Conservation (phyloP, 2,113 vertebrate species). For the Mionectes macconnelli region DNA sequence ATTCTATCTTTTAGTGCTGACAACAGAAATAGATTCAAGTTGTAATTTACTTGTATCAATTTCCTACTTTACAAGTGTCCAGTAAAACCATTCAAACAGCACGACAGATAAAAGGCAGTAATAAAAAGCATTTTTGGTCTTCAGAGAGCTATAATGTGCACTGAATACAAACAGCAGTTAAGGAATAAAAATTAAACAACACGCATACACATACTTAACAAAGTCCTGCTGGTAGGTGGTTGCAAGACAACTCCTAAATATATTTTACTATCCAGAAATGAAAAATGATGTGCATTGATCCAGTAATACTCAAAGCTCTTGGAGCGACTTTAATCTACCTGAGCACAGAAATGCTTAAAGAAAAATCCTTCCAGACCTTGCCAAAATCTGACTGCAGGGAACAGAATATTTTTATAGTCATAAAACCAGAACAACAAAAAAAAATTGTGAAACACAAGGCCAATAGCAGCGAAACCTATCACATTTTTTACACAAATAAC, state of each 20-base stretch:
- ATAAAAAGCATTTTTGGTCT: slow-evolving; percentile 63
- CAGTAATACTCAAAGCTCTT: slow-evolving; percentile 50
- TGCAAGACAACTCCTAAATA: slow-evolving; percentile 18
- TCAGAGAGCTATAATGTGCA: slow-evolving; percentile 50
- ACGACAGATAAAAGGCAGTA: slow-evolving; percentile 70
- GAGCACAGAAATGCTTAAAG: slow-evolving; percentile 43
- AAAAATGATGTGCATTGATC: slow-evolving; percentile 57
- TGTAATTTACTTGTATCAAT: slow-evolving; percentile 72
- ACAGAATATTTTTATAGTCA: slow-evolving; percentile 43
- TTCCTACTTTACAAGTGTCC: slow-evolving; percentile 65
- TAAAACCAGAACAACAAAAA: slow-evolving; percentile 54
- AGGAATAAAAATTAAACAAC: slow-evolving; percentile 31
- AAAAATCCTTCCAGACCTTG: slow-evolving; percentile 54
- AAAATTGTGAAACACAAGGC: slow-evolving; percentile 28
- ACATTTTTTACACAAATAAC: slow-evolving; percentile 21
- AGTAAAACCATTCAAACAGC: slow-evolving; percentile 69
- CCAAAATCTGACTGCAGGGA: slow-evolving; percentile 46
- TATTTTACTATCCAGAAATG: slow-evolving; percentile 39
- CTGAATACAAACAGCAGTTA: slow-evolving; percentile 48
- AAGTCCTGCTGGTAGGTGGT: neutral
- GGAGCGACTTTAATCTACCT: slow-evolving; percentile 61
- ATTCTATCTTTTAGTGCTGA: slow-evolving; percentile 63
- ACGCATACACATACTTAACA: neutral
- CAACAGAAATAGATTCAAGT: slow-evolving; percentile 64
- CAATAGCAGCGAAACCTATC: neutral